Base-by-base conservation (phyloP, 2,888 invertebrate species). In the Deroplatys truncata region DNA sequence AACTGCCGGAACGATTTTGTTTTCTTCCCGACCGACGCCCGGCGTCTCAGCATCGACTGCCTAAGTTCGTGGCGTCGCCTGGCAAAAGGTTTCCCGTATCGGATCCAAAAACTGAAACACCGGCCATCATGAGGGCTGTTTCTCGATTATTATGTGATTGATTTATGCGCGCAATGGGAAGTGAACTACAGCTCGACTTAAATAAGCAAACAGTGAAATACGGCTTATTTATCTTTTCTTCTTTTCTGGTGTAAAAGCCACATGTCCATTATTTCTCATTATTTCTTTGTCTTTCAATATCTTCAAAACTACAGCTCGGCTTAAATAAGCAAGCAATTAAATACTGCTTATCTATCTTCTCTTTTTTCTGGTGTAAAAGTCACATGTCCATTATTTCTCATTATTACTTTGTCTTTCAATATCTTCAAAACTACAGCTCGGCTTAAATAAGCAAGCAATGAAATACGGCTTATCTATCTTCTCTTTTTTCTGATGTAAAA, bases 1-100 rank as follows among this genome's bases (percentile, higher is more conserved):
- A 86, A 29, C 86, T 72, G 31, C 86, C 56, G 86, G 28, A 86
- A 86, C 29, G 86, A 86, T 82, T 86, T 82, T 86, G 86, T 86
- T 86, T 86, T 86, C 82, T 86, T 86, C 86, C 20, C 56, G 20
- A 72, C 56, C 56, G 56, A 72, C 56, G 56, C 56, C 56, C 56
- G 56, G 20, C 56, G 56, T 72, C 56, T 72, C 56, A 72, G 20
- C 25, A 72, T 72, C 56, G 56, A 72, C 56, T 72, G 56, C 25
- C 20, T 72, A 72, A 72, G 56, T 72, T 72, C 56, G 20, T 5
- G 56, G 56, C 56, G 56, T 20, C 56, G 56, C 56, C 56, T 72
- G 56, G 56, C 56, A 72, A 25, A n/a, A 72, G 56, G 56, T 25
- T 72, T 72, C 25, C 16, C 20, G 20, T 72, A 72, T 72, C 56